These are phyloP conservation scores for Periophthalmodon schlosseri DNA, from an alignment of 2,113 vertebrate species.

Conservation along the genomic window DNA sequence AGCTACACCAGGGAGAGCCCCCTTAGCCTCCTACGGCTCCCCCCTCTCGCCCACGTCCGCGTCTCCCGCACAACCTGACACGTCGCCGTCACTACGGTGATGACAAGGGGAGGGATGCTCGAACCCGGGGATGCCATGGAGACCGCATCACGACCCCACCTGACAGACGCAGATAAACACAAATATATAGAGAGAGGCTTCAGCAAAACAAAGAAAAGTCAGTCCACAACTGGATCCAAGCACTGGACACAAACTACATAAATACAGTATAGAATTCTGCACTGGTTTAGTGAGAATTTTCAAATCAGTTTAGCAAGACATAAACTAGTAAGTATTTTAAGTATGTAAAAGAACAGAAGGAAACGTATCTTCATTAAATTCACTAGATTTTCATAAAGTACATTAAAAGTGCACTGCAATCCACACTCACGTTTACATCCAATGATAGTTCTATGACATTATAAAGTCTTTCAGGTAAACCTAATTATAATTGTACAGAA, in stretches of 20 bases:
- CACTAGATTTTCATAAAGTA: too few relatives aligned
- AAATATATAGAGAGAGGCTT: slow-evolving; percentile 14
- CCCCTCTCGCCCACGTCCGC: slow-evolving; percentile 30
- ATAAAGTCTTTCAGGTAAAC: neutral
- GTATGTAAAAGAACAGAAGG: neutral
- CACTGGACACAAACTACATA: neutral
- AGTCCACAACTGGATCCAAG: neutral
- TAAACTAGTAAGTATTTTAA: too few relatives aligned
- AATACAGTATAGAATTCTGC: neutral
- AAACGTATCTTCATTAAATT: too few relatives aligned
- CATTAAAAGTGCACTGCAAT: neutral
- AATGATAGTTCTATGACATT: neutral
- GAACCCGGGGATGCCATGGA: slow-evolving; percentile 70
- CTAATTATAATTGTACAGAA: neutral
- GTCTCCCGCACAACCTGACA: slow-evolving; percentile 76
- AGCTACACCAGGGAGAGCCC: slow-evolving; percentile 68
- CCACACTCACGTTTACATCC: neutral
- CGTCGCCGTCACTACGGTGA: slow-evolving; percentile 67
- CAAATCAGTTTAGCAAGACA: neutral
- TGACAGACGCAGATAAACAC: slow-evolving; percentile 67
- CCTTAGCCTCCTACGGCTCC: slow-evolving; percentile 49
- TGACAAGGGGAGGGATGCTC: slow-evolving; percentile 73
- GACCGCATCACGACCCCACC: slow-evolving; percentile 72
- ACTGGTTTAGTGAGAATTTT: neutral
- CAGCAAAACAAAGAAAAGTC: slow-evolving; percentile 4